Evolutionary conservation across 2,888 invertebrate genomes (phyloP).

Genomic region (Germaria angustata): DNA sequence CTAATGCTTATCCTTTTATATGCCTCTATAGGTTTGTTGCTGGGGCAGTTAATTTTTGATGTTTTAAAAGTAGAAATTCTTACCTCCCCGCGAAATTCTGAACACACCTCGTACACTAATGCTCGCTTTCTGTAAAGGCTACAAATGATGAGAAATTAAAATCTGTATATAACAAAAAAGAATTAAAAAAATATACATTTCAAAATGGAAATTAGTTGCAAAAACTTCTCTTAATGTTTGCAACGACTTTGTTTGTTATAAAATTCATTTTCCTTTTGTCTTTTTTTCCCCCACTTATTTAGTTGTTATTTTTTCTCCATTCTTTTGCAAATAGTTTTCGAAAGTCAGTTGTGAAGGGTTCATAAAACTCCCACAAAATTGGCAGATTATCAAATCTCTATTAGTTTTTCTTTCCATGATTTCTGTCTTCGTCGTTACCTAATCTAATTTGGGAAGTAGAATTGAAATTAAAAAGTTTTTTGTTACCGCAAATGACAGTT

Average conservation of each 20-base stretch:
- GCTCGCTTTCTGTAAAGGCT: not conserved
- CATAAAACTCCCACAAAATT: constrained; percentile 62
- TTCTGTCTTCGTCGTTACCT: constrained; percentile 47
- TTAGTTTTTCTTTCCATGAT: constrained; percentile 17
- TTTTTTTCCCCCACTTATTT: not conserved
- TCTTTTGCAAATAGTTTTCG: constrained; percentile 13
- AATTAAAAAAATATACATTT: not conserved
- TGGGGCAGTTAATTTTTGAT: too few species aligned
- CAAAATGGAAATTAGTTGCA: constrained; percentile 16
- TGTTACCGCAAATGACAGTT: not conserved
- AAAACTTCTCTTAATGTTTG: constrained; percentile 41
- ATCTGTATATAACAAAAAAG: constrained; percentile 5
- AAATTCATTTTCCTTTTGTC: constrained; percentile 25
- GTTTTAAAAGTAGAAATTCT: too few species aligned
- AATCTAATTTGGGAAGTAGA: constrained; percentile 50
- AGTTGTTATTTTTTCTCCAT: not conserved
- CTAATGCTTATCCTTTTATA: too few species aligned
- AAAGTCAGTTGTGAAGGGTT: constrained; percentile 47
- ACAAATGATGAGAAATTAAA: constrained; percentile 42
- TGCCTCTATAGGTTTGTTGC: too few species aligned
- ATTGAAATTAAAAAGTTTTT: constrained; percentile 56
- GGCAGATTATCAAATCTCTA: constrained; percentile 62
- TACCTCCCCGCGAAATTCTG: too few species aligned
- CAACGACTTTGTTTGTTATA: constrained; percentile 4
- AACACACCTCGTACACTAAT: too few species aligned